Percentiles rank a stretch among this genome's conserved stretches.
These are phyloP conservation scores for Kuschelorhynchus macadamiae DNA, from an alignment of 2,888 invertebrate species.

Conservation along the genomic window DNA sequence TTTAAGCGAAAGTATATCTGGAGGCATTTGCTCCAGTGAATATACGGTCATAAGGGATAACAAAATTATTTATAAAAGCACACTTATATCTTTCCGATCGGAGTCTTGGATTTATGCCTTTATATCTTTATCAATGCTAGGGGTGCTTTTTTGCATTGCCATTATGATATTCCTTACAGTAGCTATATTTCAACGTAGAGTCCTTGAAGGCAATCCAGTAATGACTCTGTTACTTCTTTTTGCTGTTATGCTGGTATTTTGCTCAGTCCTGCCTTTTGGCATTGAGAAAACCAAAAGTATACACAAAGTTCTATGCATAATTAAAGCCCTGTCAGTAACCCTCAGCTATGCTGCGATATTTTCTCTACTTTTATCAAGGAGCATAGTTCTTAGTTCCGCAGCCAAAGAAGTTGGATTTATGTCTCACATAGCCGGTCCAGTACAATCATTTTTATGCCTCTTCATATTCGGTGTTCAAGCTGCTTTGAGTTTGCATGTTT, in stretches of 20 bases:
- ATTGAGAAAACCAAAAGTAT: constrained; percentile 63
- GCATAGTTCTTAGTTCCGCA: constrained; percentile 77
- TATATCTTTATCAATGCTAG: constrained; percentile 77
- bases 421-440: constrained; percentile 79
- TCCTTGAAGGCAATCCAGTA: constrained; percentile 79
- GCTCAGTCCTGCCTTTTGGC: constrained; percentile 70
- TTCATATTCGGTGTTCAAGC: constrained; percentile 77
- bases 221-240: constrained; percentile 70
- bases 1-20: background rate
- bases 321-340: constrained; percentile 73
- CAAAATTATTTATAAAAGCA: background rate
- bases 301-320: constrained; percentile 67
- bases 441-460: constrained; percentile 76
- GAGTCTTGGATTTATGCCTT: constrained; percentile 76
- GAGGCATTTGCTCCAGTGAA: constrained; percentile 20
- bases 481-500: constrained; percentile 70
- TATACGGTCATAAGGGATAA: constrained; percentile 11
- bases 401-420: constrained; percentile 78
- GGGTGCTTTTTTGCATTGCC: constrained; percentile 76
- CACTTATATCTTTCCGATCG: constrained; percentile 54
- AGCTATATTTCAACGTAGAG: constrained; percentile 75
- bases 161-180: constrained; percentile 77
- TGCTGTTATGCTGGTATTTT: constrained; percentile 70
- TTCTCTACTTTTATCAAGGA: constrained; percentile 76
- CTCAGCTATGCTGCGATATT: constrained; percentile 76